Evolutionary conservation across 64 coral and sea anemone species (phyloP), one percentile per base, ranked within the genome.

Genomic region (Hydrozoanthus tunicans): DNA sequence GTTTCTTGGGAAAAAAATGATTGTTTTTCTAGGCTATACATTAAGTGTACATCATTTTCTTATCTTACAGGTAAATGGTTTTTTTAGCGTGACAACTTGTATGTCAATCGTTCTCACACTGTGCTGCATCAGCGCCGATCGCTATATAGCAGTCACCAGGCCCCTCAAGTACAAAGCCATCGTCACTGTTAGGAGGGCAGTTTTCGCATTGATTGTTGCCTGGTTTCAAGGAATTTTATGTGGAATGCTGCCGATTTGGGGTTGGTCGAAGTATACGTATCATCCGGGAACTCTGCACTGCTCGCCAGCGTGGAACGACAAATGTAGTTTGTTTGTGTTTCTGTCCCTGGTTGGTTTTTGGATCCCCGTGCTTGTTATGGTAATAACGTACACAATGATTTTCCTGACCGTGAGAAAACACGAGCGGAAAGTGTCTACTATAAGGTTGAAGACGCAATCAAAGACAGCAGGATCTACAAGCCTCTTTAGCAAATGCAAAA

Each of bases 241-340:
- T 26, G 96, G 91, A 43, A 76, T 91, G 6, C 71, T 94, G 53
- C 96, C 96, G 20, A 17, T 99, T 6, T 65, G 93, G 23, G 96
- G 96, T 9, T 91, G 89, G 91, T 91, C 92, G 0, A 90, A 73
- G 11, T 95, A 99, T 53, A 84, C 89, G 32, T 99, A 99, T 62
- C 83, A 96, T 70, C 78, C 94, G 79, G 92, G 83, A 59, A 99
- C 96, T 7, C 70, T 95, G 10, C 94, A 99, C 52, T 99, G 96
- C 58, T 99, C 94, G 17, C 94, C 94, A 5, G 65, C 78, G 4
- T 98, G 96, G 93, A 93, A 81, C 5, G 56, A 83, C 7, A 74
- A 92, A 10, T 99, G 96, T 81, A 80, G 91, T 58, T 71, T 95
- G 6, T 91, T 93, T 58, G 79, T 83, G 4, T 93, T 84, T 51